phyloP scores from a whole-genome alignment of 2,113 vertebrate species.

The Opisthocomus hoazin region DNA sequence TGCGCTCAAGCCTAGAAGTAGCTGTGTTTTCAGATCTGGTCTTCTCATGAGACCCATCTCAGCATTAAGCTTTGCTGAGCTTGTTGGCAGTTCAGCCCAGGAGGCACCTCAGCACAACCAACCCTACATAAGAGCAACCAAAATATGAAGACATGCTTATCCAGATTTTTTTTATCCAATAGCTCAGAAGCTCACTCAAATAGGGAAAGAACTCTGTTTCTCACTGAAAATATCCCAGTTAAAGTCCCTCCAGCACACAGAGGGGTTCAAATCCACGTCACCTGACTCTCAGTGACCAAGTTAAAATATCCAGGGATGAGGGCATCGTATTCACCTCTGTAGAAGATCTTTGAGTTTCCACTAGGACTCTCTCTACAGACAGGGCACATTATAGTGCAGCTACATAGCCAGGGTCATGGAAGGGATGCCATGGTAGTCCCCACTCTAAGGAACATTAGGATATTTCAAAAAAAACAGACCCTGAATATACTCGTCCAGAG shows the following conservation, averaged over 20 bases:
- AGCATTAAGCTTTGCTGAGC: neutral
- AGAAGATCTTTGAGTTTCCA: neutral
- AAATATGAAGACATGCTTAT: neutral
- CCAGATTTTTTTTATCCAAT: neutral
- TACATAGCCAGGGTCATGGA: neutral
- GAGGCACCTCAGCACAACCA: neutral
- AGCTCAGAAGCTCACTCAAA: neutral
- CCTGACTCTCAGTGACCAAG: neutral
- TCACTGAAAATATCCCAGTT: neutral
- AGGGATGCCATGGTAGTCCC: neutral
- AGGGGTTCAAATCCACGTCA: neutral
- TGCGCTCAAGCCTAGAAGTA: fast-evolving
- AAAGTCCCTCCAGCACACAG: neutral
- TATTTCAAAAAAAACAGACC: neutral
- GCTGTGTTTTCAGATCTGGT: neutral
- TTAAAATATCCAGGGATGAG: neutral
- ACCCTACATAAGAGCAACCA: neutral
- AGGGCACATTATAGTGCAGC: neutral
- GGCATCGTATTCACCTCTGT: neutral
- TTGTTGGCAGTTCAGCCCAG: neutral
- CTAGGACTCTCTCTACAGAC: neutral
- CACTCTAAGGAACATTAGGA: neutral
- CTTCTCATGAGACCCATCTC: neutral
- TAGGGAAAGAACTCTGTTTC: neutral
- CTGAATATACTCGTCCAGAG: neutral